phyloP scores from a whole-genome alignment of 1,140 invertebrate species.

The Eulimnadia texana region DNA sequence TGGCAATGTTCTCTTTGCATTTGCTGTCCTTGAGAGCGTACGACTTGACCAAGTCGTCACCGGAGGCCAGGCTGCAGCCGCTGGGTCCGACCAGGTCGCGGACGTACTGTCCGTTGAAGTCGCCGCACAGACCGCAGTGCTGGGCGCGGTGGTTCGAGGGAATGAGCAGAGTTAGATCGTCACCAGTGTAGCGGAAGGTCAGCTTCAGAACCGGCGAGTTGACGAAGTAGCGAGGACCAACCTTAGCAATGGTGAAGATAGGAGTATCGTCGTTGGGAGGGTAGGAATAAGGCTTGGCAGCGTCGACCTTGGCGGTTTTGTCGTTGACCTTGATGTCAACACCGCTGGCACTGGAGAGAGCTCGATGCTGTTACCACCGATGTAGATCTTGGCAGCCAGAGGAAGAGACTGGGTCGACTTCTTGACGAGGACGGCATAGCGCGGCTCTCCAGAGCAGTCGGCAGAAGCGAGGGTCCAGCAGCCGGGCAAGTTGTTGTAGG shows the following conservation, averaged over 20 bases:
- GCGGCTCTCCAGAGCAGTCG: conserved; percentile 16
- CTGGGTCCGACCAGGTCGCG: conserved; percentile 15
- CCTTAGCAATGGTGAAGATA: conserved; percentile 14
- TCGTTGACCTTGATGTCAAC: conserved; percentile 18
- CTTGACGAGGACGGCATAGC: conserved; percentile 20
- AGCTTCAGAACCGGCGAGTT: conserved; percentile 8
- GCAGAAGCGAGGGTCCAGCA: conserved; percentile 19
- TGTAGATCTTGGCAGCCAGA: conserved; percentile 17
- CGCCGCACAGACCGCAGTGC: conserved; percentile 20
- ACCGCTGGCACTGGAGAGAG: conserved; percentile 8
- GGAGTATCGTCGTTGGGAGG: not conserved
- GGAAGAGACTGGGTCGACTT: conserved; percentile 9
- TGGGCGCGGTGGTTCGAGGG: conserved; percentile 14
- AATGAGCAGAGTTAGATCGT: conserved; percentile 15
- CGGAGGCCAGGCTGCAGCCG: conserved; percentile 11
- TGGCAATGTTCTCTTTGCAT: conserved; percentile 12
- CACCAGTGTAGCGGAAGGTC: conserved; percentile 15
- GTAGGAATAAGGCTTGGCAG: conserved; percentile 11
- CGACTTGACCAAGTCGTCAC: conserved; percentile 12
- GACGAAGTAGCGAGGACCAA: conserved; percentile 16
- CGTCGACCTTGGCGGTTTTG: conserved; percentile 11
- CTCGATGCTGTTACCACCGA: conserved; percentile 19
- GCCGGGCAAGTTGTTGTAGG: conserved; percentile 11
- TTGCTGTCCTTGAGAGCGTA: conserved; percentile 14
- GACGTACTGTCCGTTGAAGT: conserved; percentile 18